Evolutionary conservation across 2,113 vertebrate genomes (phyloP), one percentile per base, ranked within the genome.

Genomic region (Tautogolabrus adspersus): DNA sequence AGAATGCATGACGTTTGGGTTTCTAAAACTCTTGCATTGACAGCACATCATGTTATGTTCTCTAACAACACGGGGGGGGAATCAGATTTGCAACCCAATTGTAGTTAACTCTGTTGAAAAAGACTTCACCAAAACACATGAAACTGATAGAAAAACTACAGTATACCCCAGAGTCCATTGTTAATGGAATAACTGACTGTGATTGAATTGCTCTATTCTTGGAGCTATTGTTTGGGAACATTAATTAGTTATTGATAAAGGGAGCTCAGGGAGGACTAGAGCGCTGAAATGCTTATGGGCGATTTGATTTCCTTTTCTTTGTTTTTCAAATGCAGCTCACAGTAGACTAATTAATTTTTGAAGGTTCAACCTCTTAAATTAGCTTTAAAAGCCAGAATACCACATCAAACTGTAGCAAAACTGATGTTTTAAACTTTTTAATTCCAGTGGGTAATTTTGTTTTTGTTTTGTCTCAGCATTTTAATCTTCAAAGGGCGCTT

Each of bases 221-320:
- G 51, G 80, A 88, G 83, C 85, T 79, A 47, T 80, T 77, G 82
- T 89, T 89, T 84, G 56, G 83, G 79, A 82, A 75, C 75, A 67
- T 87, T 91, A 89, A 90, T 91, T 89, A 88, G 77, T 85, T 90
- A 89, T 88, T 92, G 83, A 83, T 89, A 85, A 77, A 74, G 67
- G 40, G 59, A 72, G 68, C 75, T 62, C 16, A 3, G 21, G 68
- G 5, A 18, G 68, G 51, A 49, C 44, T 72, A 66, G 66, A 75
- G 38, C 6, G 6, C 63, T 79, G 37, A 75, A 75, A 30, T 66
- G 44, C 70, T 66, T 56, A 76, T 57, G 63, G 64, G 63, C 5
- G 3, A 23, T 77, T 85, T 0, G 16, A 68, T 84, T 79, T 64
- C 3, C 3, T 34, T 47, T 64, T 80, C 44, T 71, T 80, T 91